Base-by-base conservation (phyloP, 2,888 invertebrate species). In the Plagodis pulveraria region DNA sequence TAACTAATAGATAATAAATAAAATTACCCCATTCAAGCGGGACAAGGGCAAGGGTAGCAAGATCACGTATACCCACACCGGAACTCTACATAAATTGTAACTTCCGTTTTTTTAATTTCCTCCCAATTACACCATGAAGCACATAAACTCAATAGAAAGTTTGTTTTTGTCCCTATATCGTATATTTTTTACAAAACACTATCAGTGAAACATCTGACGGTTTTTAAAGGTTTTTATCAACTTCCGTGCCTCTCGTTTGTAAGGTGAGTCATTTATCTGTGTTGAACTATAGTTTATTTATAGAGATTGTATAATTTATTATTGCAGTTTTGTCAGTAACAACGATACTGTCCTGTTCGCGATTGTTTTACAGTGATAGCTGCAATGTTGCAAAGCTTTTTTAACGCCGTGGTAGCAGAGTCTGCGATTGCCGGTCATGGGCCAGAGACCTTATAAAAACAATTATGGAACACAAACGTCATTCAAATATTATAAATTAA, bases 141-240 rank as follows among this genome's bases (percentile, higher is more conserved):
- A 34, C 43, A 8, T 35, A 34, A 12, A 35, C 22, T 32, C 34
- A 32, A 35, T 41, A 53, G 8, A 49, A 36, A 33, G 49, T 11
- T 46, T 32, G 35, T 41, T 33, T 50, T 53, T 53, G 40, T 41
- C 10, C 52, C 55, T 46, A 44, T 38, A 49, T 46, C 44, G 12
- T 42, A 46, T 48, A 7, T 49, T 48, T 58, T 60, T 58, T 56
- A 40, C 12, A 7, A 49, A 52, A 6, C 38, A 6, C 22, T 46
- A 45, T 60, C 50, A 5, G 40, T 35, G 57, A 47, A 58, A 55
- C 66, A 69, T 61, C 66, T 69, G 65, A 55, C 52, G 41, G 5
- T 40, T 40, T 40, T 40, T 40, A 22, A 22, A 22, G 22, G 38
- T 62, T 65, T 68, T 57, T 65, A 41, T 48, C 47, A 46, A 56